Evolutionary conservation across 2,797 vertebrate species (phyloP).

Genomic region (Denticeps clupeoides): DNA sequence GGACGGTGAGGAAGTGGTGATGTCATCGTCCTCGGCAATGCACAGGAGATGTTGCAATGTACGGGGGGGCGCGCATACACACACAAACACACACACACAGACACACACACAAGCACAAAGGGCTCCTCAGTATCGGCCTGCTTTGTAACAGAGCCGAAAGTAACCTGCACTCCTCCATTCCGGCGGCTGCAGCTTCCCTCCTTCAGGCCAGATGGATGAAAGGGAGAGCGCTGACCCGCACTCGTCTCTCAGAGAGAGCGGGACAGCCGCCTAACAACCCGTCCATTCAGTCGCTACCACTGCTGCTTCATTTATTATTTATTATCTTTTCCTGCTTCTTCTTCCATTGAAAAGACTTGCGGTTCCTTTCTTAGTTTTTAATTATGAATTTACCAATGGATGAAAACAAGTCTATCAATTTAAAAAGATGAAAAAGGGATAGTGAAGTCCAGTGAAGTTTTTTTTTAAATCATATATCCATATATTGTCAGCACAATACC

Average conservation of each 20-base stretch:
- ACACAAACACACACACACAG: slow-evolving; percentile 3
- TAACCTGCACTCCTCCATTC: slow-evolving; percentile 38
- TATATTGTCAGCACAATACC: too few species aligned
- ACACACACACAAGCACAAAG: neutral
- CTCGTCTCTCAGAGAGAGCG: too few species aligned
- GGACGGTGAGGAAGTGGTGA: neutral
- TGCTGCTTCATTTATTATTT: too few species aligned
- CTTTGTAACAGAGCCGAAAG: slow-evolving; percentile 22
- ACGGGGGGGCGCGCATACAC: neutral
- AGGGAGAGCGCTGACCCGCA: neutral
- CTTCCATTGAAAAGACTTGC: too few species aligned
- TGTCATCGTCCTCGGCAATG: neutral
- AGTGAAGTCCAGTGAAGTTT: too few species aligned
- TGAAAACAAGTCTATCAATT: too few species aligned
- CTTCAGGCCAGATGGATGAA: slow-evolving; percentile 6
- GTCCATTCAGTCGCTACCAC: neutral
- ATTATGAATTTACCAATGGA: too few species aligned
- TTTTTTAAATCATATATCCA: too few species aligned
- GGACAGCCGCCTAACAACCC: neutral
- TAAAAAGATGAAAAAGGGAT: too few species aligned
- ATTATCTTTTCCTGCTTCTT: too few species aligned
- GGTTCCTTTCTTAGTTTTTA: too few species aligned
- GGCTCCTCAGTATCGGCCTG: slow-evolving; percentile 31
- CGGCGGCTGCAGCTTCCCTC: slow-evolving; percentile 34
- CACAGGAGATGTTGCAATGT: too few species aligned